Conservation (phyloP, 2,888 invertebrate species). For the Tipula helvola region DNA sequence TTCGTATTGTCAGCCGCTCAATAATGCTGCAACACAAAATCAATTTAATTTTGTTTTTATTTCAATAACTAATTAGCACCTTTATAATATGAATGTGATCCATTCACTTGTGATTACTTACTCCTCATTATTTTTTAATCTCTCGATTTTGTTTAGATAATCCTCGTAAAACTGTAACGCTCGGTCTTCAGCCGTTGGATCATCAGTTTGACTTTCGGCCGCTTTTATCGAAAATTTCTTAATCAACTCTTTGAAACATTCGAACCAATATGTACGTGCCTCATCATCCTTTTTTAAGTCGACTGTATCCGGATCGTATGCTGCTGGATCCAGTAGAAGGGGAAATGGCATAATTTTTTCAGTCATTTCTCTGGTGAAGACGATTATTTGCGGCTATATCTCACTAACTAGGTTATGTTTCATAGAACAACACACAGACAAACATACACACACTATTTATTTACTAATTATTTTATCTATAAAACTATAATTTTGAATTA, state of each 20-base stretch:
- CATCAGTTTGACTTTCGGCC: constrained; percentile 60
- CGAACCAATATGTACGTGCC: constrained; percentile 85
- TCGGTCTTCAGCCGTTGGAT: constrained; percentile 61
- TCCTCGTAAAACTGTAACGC: constrained; percentile 73
- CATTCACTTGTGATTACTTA: not conserved
- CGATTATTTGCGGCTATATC: not conserved
- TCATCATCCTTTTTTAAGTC: constrained; percentile 75
- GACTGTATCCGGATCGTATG: constrained; percentile 84
- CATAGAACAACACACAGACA: not conserved
- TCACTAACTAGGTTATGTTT: not conserved
- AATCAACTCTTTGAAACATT: constrained; percentile 76
- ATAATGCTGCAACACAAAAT: constrained; percentile 37
- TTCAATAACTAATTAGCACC: not conserved
- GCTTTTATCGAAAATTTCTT: constrained; percentile 78
- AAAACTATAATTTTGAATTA: not conserved
- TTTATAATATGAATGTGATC: not conserved
- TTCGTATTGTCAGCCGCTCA: constrained; percentile 76
- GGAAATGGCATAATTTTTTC: constrained; percentile 51
- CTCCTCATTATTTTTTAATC: constrained; percentile 18
- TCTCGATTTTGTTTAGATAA: constrained; percentile 60
- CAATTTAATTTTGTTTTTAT: constrained; percentile 17
- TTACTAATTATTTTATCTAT: not conserved
- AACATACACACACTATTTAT: not conserved
- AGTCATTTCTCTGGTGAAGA: constrained; percentile 23
- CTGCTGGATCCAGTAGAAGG: constrained; percentile 60